Percentiles rank a stretch among this genome's conserved stretches.
Conservation (phyloP, 2,113 vertebrate species). For the Pycnonotus jocosus region DNA sequence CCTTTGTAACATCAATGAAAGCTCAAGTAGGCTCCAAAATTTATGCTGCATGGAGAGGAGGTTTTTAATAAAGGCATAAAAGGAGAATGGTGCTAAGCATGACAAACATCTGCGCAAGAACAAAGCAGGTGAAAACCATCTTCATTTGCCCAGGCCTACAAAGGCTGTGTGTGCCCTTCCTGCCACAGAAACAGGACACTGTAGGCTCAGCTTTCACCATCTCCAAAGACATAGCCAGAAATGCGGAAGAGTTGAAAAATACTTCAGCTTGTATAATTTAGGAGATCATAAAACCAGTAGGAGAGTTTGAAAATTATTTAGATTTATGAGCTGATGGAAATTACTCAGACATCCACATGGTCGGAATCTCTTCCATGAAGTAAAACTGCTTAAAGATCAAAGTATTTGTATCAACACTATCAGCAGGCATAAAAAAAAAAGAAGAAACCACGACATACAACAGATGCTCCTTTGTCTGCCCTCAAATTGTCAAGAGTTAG, state of each 20-base stretch:
- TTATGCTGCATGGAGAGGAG: neutral
- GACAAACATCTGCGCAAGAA: constrained; percentile 6
- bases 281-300: constrained; percentile 43
- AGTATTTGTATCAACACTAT: constrained; percentile 38
- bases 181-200: neutral
- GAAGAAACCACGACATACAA: neutral
- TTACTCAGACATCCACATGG: neutral
- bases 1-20: neutral
- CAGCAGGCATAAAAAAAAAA: neutral
- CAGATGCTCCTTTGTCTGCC: constrained; percentile 21
- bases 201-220: constrained; percentile 5
- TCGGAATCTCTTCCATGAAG: constrained; percentile 31
- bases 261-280: constrained; percentile 2
- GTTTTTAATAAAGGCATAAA: constrained; percentile 1
- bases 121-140: constrained; percentile 18
- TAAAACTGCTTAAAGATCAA: constrained; percentile 47
- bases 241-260: constrained; percentile 27
- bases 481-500: neutral
- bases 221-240: neutral
- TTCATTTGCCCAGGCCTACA: neutral
- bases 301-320: constrained; percentile 27
- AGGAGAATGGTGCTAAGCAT: neutral
- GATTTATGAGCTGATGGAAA: constrained; percentile 55
- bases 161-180: neutral
- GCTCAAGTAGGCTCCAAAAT: neutral